Evolutionary conservation across 2,797 vertebrate genomes (phyloP), one percentile per base, ranked within the genome.

Genomic region (Apodemus agrarius): DNA sequence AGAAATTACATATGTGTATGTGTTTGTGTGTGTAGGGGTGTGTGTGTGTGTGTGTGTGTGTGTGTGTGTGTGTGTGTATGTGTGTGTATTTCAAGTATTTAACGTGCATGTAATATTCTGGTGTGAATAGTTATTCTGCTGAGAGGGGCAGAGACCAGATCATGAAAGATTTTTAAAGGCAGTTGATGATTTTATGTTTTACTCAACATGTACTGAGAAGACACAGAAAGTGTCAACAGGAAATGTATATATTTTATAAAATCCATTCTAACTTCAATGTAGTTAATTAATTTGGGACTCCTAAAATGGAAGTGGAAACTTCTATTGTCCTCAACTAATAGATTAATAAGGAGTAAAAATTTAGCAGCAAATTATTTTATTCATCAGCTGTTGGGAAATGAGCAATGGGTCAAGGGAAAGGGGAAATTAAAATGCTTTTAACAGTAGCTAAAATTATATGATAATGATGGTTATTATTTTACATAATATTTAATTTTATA

Each of bases 391-490:
- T 59, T 89, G 34, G 16, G 19, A 9, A 85, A 21, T 90, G 65
- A 67, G 24, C 43, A 90, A 65, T 74, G 40, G 86, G 6, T 89
- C 79, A 65, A 6, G 16, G 67, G 2, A 1, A 43, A 89, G 52
- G 43, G 3, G 34, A 95, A 90, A 87, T 76, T 79, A 54, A 95
- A 94, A 75, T 89, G 0, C 26, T 92, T 90, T 91, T 67, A 95
- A 76, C 80, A 63, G 65, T 85, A 80, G 9, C 69, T 89, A 69
- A 88, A 95, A 90, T 92, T 29, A 93, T 13, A 76, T 84, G 37
- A 21, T 0, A 81, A 29, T 72, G 4, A 37, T 72, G 8, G 57
- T 80, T 82, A 72, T 92, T 72, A 93, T 81, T 8, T 40, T 69
- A 26, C 46, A 59, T 26, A 81, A 49, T 89, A 34, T 12, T 88